Evolutionary conservation across 2,113 vertebrate species (phyloP).

Genomic region (Mirza zaza): DNA sequence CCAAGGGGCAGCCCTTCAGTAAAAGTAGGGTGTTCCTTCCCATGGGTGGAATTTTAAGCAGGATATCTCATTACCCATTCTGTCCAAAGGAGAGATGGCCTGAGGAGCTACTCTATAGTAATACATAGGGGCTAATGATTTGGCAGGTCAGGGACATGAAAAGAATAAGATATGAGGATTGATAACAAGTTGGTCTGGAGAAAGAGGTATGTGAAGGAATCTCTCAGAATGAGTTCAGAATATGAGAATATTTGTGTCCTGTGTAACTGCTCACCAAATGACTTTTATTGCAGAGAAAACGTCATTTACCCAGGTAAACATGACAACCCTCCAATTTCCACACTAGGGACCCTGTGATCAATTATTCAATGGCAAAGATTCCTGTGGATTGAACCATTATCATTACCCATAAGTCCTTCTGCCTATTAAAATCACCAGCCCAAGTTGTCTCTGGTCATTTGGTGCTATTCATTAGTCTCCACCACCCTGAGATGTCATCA

Average conservation of each 20-base stretch:
- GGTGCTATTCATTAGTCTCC: neutral
- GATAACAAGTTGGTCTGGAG: neutral
- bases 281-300: neutral
- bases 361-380: neutral
- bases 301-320: slow-evolving; percentile 4
- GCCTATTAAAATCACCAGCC: neutral
- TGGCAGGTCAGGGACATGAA: neutral
- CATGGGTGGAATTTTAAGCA: neutral
- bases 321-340: neutral
- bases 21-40: neutral
- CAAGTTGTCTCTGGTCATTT: neutral
- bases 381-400: neutral
- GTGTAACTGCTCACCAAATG: neutral
- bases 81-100: neutral
- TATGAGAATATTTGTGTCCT: neutral
- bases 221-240: neutral
- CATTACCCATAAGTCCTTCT: neutral
- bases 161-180: neutral
- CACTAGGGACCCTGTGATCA: neutral
- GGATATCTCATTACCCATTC: neutral
- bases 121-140: neutral
- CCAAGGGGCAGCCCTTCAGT: neutral
- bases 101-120: neutral
- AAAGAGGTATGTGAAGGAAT: neutral
- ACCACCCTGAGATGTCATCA: neutral